Evolutionary conservation across 2,113 vertebrate species (phyloP).

Genomic region (Catharus fuscescens): DNA sequence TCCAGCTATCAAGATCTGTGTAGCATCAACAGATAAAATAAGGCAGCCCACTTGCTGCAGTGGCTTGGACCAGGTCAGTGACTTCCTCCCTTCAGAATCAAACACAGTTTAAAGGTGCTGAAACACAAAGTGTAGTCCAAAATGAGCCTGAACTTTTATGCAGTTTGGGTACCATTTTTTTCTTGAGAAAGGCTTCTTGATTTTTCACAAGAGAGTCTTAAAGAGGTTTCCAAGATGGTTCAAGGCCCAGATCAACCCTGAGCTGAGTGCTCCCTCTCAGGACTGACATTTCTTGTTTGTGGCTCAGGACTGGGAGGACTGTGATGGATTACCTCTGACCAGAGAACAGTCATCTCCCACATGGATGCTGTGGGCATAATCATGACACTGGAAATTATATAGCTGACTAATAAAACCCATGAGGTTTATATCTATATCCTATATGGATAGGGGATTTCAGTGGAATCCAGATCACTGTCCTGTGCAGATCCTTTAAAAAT

Average conservation of each 20-base stretch:
- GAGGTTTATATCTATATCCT: not conserved
- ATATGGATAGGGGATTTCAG: not conserved
- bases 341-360: not conserved
- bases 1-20: not conserved
- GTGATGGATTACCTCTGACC: no score
- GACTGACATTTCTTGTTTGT: not conserved
- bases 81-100: not conserved
- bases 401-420: not conserved
- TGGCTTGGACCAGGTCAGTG: not conserved
- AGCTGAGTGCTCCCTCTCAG: not conserved
- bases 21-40: not conserved
- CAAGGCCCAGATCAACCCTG: not conserved
- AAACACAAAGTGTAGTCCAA: not conserved
- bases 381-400: not conserved
- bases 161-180: not conserved
- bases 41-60: not conserved
- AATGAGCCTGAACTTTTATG: not conserved
- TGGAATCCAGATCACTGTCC: not conserved
- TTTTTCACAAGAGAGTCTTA: not conserved
- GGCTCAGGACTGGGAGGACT: not conserved
- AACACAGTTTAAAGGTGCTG: not conserved
- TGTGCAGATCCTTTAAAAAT: not conserved
- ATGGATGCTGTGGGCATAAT: not conserved
- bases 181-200: not conserved
- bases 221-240: not conserved